Base-by-base conservation (phyloP, 2,113 vertebrate species). In the Rhinogobius similis region DNA sequence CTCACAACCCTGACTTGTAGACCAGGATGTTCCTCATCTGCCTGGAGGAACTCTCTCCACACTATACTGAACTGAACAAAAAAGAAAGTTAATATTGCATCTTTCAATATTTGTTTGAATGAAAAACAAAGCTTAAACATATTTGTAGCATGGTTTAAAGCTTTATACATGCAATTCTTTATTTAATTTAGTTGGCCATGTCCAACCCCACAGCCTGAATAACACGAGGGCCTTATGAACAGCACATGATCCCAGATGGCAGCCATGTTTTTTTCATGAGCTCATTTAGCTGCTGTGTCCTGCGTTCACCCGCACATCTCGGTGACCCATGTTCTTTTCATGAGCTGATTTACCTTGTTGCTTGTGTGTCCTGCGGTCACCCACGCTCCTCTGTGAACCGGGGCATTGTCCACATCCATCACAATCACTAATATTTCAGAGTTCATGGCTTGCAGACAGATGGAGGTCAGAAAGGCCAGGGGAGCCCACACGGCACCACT, bases 401-500 rank as follows among this genome's bases (percentile, higher is more conserved):
- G 26, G 32, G 24, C 26, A 32, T 29, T 2, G 23, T 24, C 26
- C 26, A 21, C 13, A 27, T 20, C 20, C 46, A 18, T n/a, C 20
- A 14, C 4, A 12, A 23, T 14, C 50, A 10, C 32, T 4, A 11
- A 14, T 24, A 2, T 24, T 14, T 26, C 24, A 10, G 5, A 14
- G 62, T 43, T 21, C 10, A 2, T 10, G 36, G 0, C 24, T n/a
- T 10, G 4, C 21, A 13, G 21, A 24, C 11, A 43, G 13, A 14
- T 13, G 23, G 21, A 13, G 38, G 62, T 41, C 38, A 14, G 20
- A n/a, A 43, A 18, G 59, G 46, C 76, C 43, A 62, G 56, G 68
- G 27, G 48, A 68, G 36, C 38, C 26, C 10, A n/a, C 38, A 32
- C 27, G 43, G 39, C 50, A 65, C 55, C 46, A 71, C 39, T 65